Evolutionary conservation across 2,113 vertebrate genomes (phyloP).

Genomic region (Thalassoma bifasciatum): DNA sequence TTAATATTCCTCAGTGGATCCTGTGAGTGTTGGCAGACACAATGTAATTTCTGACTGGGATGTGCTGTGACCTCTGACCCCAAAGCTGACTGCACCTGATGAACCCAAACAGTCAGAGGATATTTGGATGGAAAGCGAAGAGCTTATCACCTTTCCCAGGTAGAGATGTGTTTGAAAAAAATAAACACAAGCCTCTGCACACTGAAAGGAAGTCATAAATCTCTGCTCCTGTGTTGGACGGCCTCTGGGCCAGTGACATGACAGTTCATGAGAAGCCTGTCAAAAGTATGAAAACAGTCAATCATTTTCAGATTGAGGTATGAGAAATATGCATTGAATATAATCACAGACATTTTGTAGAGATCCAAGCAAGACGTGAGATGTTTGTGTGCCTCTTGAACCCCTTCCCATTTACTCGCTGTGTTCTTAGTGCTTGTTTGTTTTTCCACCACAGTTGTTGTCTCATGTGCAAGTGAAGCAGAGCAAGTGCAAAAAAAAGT

Average conservation of each 20-base stretch:
- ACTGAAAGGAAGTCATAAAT: conserved; percentile 26
- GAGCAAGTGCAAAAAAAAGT: conserved; percentile 22
- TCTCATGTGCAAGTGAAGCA: conserved; percentile 35
- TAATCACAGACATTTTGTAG: not conserved
- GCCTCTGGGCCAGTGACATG: not conserved
- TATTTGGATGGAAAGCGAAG: conserved; percentile 54
- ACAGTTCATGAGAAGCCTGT: conserved; percentile 25
- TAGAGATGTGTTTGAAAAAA: conserved; percentile 3
- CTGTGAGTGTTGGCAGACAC: conserved; percentile 65
- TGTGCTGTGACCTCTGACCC: conserved; percentile 58
- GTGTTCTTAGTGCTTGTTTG: conserved; percentile 44
- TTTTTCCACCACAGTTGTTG: conserved; percentile 28
- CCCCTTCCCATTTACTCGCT: conserved; percentile 16
- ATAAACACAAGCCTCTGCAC: conserved; percentile 4
- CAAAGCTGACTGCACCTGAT: conserved; percentile 33
- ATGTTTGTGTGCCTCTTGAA: conserved; percentile 24
- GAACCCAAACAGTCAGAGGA: conserved; percentile 40
- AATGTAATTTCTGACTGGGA: conserved; percentile 50
- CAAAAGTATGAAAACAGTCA: conserved; percentile 19
- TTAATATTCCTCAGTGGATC: conserved; percentile 35
- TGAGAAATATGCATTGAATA: conserved; percentile 28
- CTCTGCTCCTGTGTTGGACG: not conserved
- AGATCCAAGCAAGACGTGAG: conserved; percentile 6
- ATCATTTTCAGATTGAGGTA: conserved; percentile 19
- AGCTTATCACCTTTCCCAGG: conserved; percentile 12